Percentiles rank a stretch among this genome's conserved stretches.
Evolutionary conservation across 2,888 invertebrate genomes (phyloP).

Genomic region (Oligia latruncula): DNA sequence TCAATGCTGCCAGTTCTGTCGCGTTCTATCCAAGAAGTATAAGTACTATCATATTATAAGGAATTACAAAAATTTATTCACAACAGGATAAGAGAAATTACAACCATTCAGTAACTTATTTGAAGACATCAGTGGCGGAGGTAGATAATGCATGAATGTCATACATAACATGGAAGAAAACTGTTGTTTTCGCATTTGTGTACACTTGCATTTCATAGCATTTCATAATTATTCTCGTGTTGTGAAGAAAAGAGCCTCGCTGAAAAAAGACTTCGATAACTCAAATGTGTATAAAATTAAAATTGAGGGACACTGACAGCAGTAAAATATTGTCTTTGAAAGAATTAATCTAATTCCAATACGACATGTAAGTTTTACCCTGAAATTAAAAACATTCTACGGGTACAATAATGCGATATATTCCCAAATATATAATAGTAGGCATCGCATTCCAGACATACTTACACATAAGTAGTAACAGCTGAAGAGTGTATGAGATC

Average conservation of each 20-base stretch:
- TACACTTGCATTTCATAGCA: not conserved
- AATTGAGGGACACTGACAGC: slow-evolving; percentile 54
- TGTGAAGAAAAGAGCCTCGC: not conserved
- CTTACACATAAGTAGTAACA: slow-evolving; percentile 79
- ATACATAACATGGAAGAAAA: slow-evolving; percentile 15
- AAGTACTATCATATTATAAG: slow-evolving; percentile 45
- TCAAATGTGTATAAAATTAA: slow-evolving; percentile 1
- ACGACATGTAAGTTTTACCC: slow-evolving; percentile 62
- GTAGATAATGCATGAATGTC: slow-evolving; percentile 25
- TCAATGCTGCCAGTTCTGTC: slow-evolving; percentile 64
- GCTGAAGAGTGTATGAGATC: slow-evolving; percentile 86
- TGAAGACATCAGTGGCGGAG: slow-evolving; percentile 54
- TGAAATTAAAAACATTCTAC: slow-evolving; percentile 75
- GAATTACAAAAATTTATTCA: slow-evolving; percentile 37
- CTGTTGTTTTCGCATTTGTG: not conserved
- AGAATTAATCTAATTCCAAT: slow-evolving; percentile 49
- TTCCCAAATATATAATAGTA: slow-evolving; percentile 70
- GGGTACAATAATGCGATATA: slow-evolving; percentile 74
- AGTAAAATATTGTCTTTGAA: slow-evolving; percentile 48
- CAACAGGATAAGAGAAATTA: slow-evolving; percentile 34
- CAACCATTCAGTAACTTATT: slow-evolving; percentile 50
- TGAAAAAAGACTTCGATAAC: slow-evolving; percentile 13
- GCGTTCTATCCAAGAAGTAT: slow-evolving; percentile 29
- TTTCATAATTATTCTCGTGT: not conserved
- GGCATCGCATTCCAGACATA: slow-evolving; percentile 71